These are phyloP conservation scores for Papilio xuthus DNA, from an alignment of 1,140 invertebrate genomes.

Conservation along the genomic window DNA sequence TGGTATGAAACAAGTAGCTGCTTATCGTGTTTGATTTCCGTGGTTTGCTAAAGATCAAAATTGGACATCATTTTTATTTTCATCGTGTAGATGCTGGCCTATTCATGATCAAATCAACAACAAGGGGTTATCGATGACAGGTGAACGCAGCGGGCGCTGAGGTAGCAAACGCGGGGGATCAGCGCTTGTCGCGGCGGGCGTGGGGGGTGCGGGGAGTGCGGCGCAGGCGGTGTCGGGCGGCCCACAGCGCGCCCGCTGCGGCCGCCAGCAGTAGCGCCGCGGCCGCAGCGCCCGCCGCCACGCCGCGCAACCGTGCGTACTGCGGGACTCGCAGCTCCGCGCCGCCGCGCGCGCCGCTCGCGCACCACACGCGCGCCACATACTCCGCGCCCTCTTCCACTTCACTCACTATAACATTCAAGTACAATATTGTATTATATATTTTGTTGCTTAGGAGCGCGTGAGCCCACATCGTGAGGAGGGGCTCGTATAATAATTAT, in stretches of 20 bases:
- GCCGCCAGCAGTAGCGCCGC: constrained; percentile 62
- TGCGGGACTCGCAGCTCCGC: constrained; percentile 59
- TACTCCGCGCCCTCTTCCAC: constrained; percentile 64
- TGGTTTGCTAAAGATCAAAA: too few relatives aligned
- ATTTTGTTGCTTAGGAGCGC: too few relatives aligned
- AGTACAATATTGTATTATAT: too few relatives aligned
- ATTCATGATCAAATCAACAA: too few relatives aligned
- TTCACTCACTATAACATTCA: constrained; percentile 51
- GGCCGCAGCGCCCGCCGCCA: constrained; percentile 57
- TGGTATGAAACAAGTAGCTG: too few relatives aligned
- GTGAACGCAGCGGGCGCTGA: too few relatives aligned
- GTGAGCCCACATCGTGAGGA: too few relatives aligned
- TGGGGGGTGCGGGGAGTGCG: constrained; percentile 36
- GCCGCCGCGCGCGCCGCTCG: constrained; percentile 48
- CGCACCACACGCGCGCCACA: constrained; percentile 65
- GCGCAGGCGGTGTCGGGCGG: constrained; percentile 54
- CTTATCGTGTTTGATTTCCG: too few relatives aligned
- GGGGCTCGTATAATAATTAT: too few relatives aligned
- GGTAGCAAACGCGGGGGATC: background rate
- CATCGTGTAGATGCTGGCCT: too few relatives aligned
- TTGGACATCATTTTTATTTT: too few relatives aligned
- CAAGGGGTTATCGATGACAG: too few relatives aligned
- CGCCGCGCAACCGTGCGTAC: constrained; percentile 62
- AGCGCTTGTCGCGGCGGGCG: constrained; percentile 50
- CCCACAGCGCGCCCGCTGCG: constrained; percentile 52